Base-by-base conservation (phyloP, 2,113 vertebrate genomes). In the Cephalopterus ornatus region DNA sequence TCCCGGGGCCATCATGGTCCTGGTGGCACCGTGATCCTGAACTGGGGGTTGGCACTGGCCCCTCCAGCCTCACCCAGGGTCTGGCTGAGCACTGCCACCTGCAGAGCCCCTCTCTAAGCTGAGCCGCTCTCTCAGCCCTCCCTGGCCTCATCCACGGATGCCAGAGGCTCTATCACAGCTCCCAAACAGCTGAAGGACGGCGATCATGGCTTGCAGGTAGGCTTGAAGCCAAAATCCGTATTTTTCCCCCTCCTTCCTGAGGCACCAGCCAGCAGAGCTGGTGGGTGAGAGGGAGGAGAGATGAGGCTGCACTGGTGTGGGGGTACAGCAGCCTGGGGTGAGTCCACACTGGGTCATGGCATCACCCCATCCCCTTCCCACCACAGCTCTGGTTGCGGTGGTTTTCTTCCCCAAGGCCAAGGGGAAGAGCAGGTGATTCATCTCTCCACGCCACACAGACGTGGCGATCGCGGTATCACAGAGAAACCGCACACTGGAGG, bases 361-460 rank as follows among this genome's bases (percentile, higher is more conserved):
- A 59, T 41, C 53, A 4, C 44, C 10, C 18, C 3, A 5, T 28
- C 15, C 37, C 12, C 15, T 30, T 33, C 13, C 53, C 37, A 42
- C 33, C 0, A 0, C 4, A 1, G 70, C 80, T 86, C 52, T 0
- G 0, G 7, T 35, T 18, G 5, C 2, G 0, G 53, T 12, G 72
- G 12, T 72, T 89, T 50, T 37, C 55, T 39, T 88, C 82, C 76
- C 47, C 82, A 86, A 88, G 88, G 85, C 90, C 92, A 74, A 66
- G 84, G 44, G 58, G 49, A 44, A 86, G 66, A 91, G 61, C 23
- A 0, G 1, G 59, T 95, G 95, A 92, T 88, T 96, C 85, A 95
- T 91, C 58, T 5, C 9, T n/a, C 65, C 1, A 3, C 0, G 0
- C 39, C 35, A 4, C 1, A 1, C 13, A 28, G 53, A 55, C 1